Base-by-base conservation (phyloP, 2,797 vertebrate genomes). In the Ambastaia sidthimunki region DNA sequence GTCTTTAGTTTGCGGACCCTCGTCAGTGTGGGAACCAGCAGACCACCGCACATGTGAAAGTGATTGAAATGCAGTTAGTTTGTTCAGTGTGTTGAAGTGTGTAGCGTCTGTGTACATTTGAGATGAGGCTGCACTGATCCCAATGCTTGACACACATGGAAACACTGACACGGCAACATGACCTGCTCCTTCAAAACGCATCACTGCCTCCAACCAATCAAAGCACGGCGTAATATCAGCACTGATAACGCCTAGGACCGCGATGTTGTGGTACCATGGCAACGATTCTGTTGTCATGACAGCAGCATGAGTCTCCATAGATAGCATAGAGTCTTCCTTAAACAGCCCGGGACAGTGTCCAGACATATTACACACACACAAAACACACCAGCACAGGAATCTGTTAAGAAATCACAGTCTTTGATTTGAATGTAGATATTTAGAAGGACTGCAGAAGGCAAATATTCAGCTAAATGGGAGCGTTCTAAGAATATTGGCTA, bases 161-260 rank as follows among this genome's bases (percentile, higher is more conserved):
- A 67, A 80, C 62, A 68, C 60, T 62, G 76, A 70, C 25, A 67
- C 3, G 13, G 28, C 12, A 11, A 94, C 48, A 93, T 94, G 80
- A 94, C 92, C 80, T 21, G 66, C 65, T 21, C 54, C 75, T 67
- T 73, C 19, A 73, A 68, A 77, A 74, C 93, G 93, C 85, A 93
- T 92, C 82, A 93, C 91, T 67, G 94, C 94, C 7, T 93, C 93
- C 86, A 95, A 82, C 95, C 95, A 96, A 77, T 95, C 94, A 68
- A 91, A 88, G 70, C 91, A 92, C 73, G 92, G 48, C 34, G 23
- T 52, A 47, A 48, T 66, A 79, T 79, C 77, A 72, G 59, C 60
- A 57, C 60, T 57, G 69, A 79, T 66, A 66, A 72, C 66, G 48
- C 69, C 34, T 72, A 16, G 25, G 59, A 72, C 48, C 66, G n/a